Evolutionary conservation across 1,140 invertebrate species (phyloP).

Genomic region (Aphelenchoides fujianensis): DNA sequence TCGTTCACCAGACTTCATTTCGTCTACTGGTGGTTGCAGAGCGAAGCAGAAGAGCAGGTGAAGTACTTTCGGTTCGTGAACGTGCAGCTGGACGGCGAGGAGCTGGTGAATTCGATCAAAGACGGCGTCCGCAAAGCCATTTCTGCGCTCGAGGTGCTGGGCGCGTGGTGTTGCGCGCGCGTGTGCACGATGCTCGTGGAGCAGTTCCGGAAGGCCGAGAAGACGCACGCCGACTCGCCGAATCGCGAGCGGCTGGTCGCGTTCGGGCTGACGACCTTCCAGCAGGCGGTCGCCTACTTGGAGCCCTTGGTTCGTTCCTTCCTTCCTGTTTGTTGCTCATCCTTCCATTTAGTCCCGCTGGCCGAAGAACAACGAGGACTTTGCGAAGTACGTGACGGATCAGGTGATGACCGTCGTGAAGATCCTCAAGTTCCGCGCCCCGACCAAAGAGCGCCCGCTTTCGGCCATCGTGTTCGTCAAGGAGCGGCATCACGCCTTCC

Average conservation of each 20-base stretch:
- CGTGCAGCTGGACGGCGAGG: background rate
- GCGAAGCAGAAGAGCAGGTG: slow-evolving; percentile 7
- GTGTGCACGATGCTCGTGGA: background rate
- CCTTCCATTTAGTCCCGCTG: background rate
- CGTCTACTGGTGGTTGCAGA: too few species aligned
- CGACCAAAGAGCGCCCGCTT: slow-evolving; percentile 25
- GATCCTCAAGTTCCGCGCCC: background rate
- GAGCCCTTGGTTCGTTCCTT: background rate
- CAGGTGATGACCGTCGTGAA: background rate
- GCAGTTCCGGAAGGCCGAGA: slow-evolving; percentile 11
- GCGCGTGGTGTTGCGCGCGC: background rate
- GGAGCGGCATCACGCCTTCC: slow-evolving; percentile 52
- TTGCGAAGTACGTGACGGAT: background rate
- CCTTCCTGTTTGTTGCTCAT: background rate
- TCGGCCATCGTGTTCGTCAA: slow-evolving; percentile 55
- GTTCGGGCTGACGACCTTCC: background rate
- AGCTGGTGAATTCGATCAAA: slow-evolving; percentile 6
- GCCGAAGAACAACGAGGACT: background rate
- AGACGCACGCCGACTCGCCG: background rate
- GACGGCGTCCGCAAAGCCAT: background rate
- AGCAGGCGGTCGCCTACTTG: background rate
- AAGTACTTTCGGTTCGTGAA: background rate
- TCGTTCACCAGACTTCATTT: too few species aligned
- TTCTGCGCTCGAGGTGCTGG: background rate
- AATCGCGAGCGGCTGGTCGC: background rate